Evolutionary conservation across 53 echinoderm and acorn worm species (phyloP).

Genomic region (Antedon mediterranea): DNA sequence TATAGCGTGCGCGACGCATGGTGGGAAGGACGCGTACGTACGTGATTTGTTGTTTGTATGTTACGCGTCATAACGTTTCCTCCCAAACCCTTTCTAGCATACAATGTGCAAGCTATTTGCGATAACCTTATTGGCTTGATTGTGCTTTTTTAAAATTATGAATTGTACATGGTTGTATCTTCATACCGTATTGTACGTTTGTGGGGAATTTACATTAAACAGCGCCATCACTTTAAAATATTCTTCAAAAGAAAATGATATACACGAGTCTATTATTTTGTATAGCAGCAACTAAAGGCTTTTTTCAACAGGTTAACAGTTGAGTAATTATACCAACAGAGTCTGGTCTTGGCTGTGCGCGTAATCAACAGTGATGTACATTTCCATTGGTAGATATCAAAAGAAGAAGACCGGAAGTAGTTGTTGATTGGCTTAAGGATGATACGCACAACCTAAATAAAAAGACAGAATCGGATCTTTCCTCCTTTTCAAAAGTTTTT

Average conservation of each 20-base stretch:
- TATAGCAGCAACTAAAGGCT: neutral
- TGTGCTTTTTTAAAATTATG: too few species aligned
- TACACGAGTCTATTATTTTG: neutral
- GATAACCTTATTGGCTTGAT: too few species aligned
- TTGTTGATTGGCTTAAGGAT: neutral
- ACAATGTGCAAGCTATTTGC: too few species aligned
- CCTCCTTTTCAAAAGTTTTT: neutral
- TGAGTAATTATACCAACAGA: neutral
- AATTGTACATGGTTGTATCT: too few species aligned
- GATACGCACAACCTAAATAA: neutral
- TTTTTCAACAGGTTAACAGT: neutral
- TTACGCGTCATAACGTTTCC: too few species aligned
- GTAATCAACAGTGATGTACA: neutral
- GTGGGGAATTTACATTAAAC: too few species aligned
- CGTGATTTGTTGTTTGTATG: too few species aligned
- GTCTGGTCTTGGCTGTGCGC: neutral
- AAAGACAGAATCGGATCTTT: neutral
- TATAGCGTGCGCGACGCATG: too few species aligned
- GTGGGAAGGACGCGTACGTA: too few species aligned
- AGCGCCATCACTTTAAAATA: neutral
- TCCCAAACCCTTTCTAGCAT: too few species aligned
- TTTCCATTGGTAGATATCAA: neutral
- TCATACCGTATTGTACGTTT: too few species aligned
- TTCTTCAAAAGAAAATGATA: neutral
- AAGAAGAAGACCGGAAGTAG: neutral